Evolutionary conservation across 1,140 invertebrate genomes (phyloP).

Genomic region (Metopolophium dirhodum): DNA sequence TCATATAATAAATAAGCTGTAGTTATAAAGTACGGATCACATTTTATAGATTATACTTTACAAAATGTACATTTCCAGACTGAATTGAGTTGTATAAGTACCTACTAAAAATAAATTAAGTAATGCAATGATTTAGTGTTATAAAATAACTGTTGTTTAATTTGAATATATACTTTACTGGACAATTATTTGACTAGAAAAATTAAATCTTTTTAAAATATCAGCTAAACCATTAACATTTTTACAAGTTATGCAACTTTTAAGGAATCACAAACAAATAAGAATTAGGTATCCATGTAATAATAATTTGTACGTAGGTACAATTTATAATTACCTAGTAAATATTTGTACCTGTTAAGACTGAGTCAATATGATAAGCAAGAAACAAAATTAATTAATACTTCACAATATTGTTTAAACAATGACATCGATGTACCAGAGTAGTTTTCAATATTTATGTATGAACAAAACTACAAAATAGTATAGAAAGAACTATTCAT

Average conservation of each 20-base stretch:
- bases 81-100: too few species aligned
- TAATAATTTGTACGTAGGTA: neutral
- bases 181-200: neutral
- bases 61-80: neutral
- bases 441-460: neutral
- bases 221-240: neutral
- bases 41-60: neutral
- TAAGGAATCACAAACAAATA: neutral
- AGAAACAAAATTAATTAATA: neutral
- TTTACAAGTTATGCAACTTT: neutral
- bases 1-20: neutral
- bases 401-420: neutral
- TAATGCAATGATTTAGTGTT: neutral
- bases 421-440: neutral
- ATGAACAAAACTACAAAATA: neutral
- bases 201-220: neutral
- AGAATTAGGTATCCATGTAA: neutral
- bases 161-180: neutral
- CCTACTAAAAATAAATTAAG: neutral
- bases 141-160: neutral
- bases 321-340: neutral
- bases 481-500: neutral
- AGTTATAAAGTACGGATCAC: neutral
- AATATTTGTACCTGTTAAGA: neutral
- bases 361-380: neutral